Conservation (phyloP, 2,888 invertebrate genomes). For the Zelleria hepariella region DNA sequence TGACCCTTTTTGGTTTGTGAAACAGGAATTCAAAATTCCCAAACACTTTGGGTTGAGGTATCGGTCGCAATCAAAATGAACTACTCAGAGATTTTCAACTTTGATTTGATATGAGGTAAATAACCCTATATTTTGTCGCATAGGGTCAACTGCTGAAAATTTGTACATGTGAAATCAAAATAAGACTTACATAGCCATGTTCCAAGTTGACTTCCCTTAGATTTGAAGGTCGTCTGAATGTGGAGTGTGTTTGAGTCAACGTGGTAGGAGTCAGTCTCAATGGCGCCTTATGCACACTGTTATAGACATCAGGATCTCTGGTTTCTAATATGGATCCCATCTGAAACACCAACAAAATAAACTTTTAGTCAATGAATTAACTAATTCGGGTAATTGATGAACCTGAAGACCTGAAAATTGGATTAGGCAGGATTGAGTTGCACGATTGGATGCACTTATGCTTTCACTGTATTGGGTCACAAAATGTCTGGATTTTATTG, state of each 20-base stretch:
- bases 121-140: too few species aligned
- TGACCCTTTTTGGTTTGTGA: background rate
- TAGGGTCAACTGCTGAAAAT: too few species aligned
- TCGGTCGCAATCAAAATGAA: too few species aligned
- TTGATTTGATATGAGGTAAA: too few species aligned
- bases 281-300: background rate
- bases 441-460: too few species aligned
- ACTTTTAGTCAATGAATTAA: background rate
- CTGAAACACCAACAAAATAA: conserved; percentile 13
- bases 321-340: conserved; percentile 23
- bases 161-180: background rate
- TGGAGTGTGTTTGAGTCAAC: background rate
- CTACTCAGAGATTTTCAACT: too few species aligned
- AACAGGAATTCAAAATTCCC: background rate
- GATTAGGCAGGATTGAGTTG: too few species aligned
- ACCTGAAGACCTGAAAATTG: too few species aligned
- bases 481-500: too few species aligned
- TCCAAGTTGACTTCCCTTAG: background rate
- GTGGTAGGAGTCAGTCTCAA: background rate
- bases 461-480: too few species aligned
- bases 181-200: background rate
- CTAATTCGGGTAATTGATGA: background rate
- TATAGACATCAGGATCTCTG: conserved; percentile 8
- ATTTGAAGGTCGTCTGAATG: background rate
- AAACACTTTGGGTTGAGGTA: too few species aligned